Evolutionary conservation across 2,113 vertebrate genomes (phyloP), one percentile per base, ranked within the genome.

Genomic region (Callopanchax toddi): DNA sequence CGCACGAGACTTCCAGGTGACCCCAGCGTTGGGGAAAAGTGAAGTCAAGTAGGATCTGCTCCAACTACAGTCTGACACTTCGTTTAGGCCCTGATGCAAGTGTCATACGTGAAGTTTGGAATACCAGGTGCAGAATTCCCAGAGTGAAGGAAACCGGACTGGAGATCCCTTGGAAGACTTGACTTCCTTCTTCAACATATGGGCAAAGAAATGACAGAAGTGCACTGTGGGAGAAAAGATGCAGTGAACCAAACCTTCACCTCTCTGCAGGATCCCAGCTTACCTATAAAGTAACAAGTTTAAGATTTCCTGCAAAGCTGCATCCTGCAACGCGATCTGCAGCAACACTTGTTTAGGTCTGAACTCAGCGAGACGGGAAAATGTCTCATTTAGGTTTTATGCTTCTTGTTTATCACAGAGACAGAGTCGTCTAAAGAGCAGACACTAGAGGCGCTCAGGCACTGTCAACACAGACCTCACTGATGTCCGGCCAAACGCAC

Each of bases 101-200:
- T 82, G 79, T 63, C 62, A 79, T 76, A 63, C 2, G 25, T 62
- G 65, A 25, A 40, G 51, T 64, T 80, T 63, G 39, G 52, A 69
- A 67, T 52, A 66, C 89, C 87, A 90, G 87, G 84, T 90, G 87
- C 78, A 64, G 42, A 42, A 17, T 46, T 83, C 85, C 74, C 85
- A 0, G 34, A 53, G 71, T 82, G 21, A 42, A 56, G 44, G 70
- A 78, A 81, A 78, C 23, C 42, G 60, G 67, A 66, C 67, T 63
- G 42, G 23, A 61, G 55, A 53, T 53, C 49, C 72, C 61, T 18
- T 29, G 53, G 32, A 53, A 58, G 70, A 84, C 43, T n/a, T 18
- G 69, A 21, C 73, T 80, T 69, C 55, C 59, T 80, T 48, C 36
- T 45, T 83, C 53, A 32, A 22, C 72, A 66, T 43, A 25, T 37